Evolutionary conservation across 2,113 vertebrate species (phyloP).

Genomic region (Cyrtonyx montezumae): DNA sequence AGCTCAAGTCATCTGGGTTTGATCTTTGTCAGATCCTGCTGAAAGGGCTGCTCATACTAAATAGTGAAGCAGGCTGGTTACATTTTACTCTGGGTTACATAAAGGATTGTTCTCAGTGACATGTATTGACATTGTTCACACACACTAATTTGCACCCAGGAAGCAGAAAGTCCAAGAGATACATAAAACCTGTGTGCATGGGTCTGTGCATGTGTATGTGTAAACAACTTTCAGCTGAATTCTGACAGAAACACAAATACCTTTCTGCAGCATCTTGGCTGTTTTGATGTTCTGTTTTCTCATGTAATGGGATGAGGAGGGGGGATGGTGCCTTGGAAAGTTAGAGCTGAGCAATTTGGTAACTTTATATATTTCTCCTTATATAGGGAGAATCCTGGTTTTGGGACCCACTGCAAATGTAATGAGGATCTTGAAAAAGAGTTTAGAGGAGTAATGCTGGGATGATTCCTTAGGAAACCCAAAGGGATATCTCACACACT

Average conservation of each 20-base stretch:
- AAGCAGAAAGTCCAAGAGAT: not conserved
- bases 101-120: slow-evolving; percentile 60
- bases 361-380: fast-evolving
- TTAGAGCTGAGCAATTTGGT: not conserved
- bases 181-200: not conserved
- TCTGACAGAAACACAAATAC: not conserved
- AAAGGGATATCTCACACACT: not conserved
- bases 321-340: not conserved
- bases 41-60: slow-evolving; percentile 30
- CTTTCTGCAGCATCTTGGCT: not conserved
- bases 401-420: not conserved
- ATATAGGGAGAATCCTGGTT: not conserved
- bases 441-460: not conserved
- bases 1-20: not conserved
- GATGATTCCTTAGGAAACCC: not conserved
- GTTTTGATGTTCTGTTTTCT: fast-evolving
- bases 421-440: not conserved
- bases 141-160: not conserved
- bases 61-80: slow-evolving; percentile 39
- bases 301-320: fast-evolving
- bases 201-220: not conserved
- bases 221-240: not conserved
- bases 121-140: slow-evolving; percentile 40
- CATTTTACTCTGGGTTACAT: slow-evolving; percentile 69
- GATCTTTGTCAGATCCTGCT: slow-evolving; percentile 64